phyloP scores from a whole-genome alignment of 1,140 invertebrate genomes.

The Brachionus koreanus region DNA sequence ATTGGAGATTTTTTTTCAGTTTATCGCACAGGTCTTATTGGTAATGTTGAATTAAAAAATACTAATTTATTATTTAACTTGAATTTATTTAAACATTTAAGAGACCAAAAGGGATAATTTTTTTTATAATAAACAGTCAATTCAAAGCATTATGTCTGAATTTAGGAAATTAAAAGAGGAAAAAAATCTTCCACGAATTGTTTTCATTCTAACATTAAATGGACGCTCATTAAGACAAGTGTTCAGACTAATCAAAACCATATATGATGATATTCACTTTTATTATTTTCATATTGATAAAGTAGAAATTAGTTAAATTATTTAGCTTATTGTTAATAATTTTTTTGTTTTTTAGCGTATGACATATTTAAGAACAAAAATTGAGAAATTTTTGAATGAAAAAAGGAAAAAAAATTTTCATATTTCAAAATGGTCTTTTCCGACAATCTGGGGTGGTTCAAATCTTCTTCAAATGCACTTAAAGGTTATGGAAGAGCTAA shows the following conservation, averaged over 20 bases:
- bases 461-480: not conserved
- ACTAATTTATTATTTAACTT: no score
- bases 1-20: not conserved
- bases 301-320: slow-evolving; percentile 61
- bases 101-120: not conserved
- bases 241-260: slow-evolving; percentile 76
- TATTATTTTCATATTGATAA: slow-evolving; percentile 97
- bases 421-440: not conserved
- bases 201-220: slow-evolving; percentile 90
- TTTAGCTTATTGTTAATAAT: slow-evolving; percentile 60
- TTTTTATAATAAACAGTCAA: not conserved
- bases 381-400: slow-evolving; percentile 59
- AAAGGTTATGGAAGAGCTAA: slow-evolving; percentile 54
- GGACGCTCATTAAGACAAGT: slow-evolving; percentile 89
- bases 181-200: slow-evolving; percentile 63
- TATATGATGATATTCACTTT: slow-evolving; percentile 82
- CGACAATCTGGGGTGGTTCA: slow-evolving; percentile 17
- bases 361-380: slow-evolving; percentile 62
- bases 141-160: not conserved
- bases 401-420: slow-evolving; percentile 7
- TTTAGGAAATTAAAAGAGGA: not conserved
- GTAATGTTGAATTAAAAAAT: not conserved
- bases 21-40: not conserved
- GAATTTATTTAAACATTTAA: not conserved
- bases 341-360: not conserved